Conservation (phyloP, 1,140 invertebrate genomes). For the Rhagoletis zephyria region DNA sequence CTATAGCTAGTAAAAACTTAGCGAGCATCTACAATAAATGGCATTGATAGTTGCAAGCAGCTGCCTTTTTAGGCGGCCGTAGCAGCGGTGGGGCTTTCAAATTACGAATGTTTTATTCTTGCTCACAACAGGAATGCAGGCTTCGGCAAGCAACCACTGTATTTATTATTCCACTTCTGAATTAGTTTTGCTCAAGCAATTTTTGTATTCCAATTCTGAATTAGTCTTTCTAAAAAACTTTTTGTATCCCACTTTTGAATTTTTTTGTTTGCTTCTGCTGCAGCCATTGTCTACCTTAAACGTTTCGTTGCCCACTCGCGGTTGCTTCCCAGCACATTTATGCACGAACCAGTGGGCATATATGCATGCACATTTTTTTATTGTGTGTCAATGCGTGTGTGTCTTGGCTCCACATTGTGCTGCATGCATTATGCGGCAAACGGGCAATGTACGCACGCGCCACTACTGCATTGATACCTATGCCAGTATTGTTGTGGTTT, state of each 20-base stretch:
- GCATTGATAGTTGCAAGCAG: background rate
- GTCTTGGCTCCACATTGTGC: background rate
- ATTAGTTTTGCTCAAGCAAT: too few species aligned
- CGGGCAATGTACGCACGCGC: slow-evolving; percentile 24
- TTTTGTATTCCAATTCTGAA: too few species aligned
- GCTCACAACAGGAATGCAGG: background rate
- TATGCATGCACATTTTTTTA: background rate
- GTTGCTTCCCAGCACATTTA: background rate
- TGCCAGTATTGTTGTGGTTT: slow-evolving; percentile 15
- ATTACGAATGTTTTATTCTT: slow-evolving; percentile 22
- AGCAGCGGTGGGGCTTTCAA: background rate
- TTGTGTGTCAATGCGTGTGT: background rate
- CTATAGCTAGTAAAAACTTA: background rate
- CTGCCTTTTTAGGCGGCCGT: background rate
- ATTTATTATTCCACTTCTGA: background rate
- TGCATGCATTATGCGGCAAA: slow-evolving; percentile 5
- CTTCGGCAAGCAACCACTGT: background rate
- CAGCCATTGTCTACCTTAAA: slow-evolving; percentile 8
- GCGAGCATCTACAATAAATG: background rate
- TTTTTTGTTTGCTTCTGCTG: background rate
- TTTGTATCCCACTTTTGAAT: background rate
- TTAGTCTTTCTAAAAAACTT: too few species aligned
- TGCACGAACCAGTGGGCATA: background rate
- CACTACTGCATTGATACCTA: background rate
- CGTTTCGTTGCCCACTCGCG: background rate